Evolutionary conservation across 2,888 invertebrate genomes (phyloP).

Genomic region (Ceramica pisi): DNA sequence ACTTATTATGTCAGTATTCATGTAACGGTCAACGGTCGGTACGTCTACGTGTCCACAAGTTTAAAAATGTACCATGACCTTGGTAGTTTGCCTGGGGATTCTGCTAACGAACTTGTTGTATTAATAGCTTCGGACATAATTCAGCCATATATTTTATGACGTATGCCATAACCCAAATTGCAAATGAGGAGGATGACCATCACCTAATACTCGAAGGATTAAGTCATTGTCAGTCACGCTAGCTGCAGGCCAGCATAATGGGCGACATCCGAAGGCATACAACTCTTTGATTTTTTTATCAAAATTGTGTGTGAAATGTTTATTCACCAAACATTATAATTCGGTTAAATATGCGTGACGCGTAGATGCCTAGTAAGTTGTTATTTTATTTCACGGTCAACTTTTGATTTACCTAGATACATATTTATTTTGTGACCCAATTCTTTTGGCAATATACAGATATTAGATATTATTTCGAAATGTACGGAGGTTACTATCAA

Average conservation of each 20-base stretch:
- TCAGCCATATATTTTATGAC: conserved; percentile 22
- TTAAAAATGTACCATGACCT: conserved; percentile 2
- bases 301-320: conserved; percentile 51
- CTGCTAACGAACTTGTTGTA: conserved; percentile 7
- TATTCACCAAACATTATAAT: conserved; percentile 34
- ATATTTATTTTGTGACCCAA: conserved; percentile 34
- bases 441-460: conserved; percentile 13
- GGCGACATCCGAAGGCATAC: conserved; percentile 62
- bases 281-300: conserved; percentile 38
- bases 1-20: not conserved
- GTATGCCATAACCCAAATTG: conserved; percentile 57
- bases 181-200: conserved; percentile 66
- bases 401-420: conserved; percentile 30
- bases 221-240: conserved; percentile 63
- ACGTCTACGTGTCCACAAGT: not conserved
- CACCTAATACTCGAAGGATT: conserved; percentile 66
- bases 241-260: conserved; percentile 53
- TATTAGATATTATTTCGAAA: conserved; percentile 30
- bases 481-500: not conserved
- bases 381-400: conserved; percentile 43
- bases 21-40: not conserved
- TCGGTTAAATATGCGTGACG: conserved; percentile 29
- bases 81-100: conserved; percentile 2
- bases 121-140: conserved; percentile 15
- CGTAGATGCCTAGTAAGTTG: conserved; percentile 25